Evolutionary conservation across 2,797 vertebrate genomes (phyloP), one percentile per base, ranked within the genome.

Genomic region (Epinephelus awoara): DNA sequence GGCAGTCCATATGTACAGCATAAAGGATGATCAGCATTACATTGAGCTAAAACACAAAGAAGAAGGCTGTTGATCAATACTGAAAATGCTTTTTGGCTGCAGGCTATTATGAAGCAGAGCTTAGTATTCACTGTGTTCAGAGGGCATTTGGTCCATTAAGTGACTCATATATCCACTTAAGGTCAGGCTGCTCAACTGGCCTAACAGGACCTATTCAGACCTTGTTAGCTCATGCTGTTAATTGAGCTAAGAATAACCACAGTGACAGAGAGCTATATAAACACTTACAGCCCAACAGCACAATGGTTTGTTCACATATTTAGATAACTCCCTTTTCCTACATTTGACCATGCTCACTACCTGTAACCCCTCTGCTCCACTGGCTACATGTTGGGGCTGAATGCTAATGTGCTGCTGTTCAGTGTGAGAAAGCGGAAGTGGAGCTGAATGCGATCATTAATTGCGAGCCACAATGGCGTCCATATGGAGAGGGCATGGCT

Each of bases 371-470:
- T 61, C 21, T 25, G 25, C 72, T 74, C 78, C 59, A 10, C 69
- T 64, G 47, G 55, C 57, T 69, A 11, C 67, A 56, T 9, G 68
- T 75, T 17, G 15, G 51, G 34, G 51, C 55, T 63, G 89, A 93
- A 95, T 91, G 88, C 80, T 89, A 92, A 94, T 90, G 85, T 59
- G 15, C 67, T 27, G 74, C 67, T 25, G 42, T 49, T 75, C 75
- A 85, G 80, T 75, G 80, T 91, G 89, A 86, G 85, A 88, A 89
- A 87, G 62, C 72, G 87, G 89, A 92, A 93, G 90, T 83, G 46
- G 72, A 63, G 77, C 66, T 90, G 85, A 89, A 91, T 87, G 89
- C 50, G 80, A 87, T 85, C 91, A 90, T 91, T 88, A 92, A 91
- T 84, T 82, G 81, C 11, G 21, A 76, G 79, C 42, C 76, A 91